phyloP scores from a whole-genome alignment of 2,113 vertebrate genomes.

The Chauna torquata region DNA sequence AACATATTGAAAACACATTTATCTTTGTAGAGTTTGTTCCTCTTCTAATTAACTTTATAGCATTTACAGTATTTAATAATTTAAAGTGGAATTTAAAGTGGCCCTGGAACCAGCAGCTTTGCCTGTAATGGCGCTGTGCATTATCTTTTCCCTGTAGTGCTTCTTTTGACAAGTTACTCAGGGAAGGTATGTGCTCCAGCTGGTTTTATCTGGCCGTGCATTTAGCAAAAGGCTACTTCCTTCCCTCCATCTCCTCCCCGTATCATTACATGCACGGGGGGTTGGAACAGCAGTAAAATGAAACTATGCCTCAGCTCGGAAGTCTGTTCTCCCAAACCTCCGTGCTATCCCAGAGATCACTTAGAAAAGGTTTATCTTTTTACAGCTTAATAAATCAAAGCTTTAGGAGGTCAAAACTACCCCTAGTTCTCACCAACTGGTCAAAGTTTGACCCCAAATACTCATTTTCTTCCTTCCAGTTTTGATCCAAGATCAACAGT shows the following conservation, averaged over 20 bases:
- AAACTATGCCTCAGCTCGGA: neutral
- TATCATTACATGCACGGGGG: neutral
- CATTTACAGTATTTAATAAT: slow-evolving; percentile 81
- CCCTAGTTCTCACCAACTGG: slow-evolving; percentile 29
- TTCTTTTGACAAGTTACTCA: slow-evolving; percentile 49
- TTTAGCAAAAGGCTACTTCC: slow-evolving; percentile 2
- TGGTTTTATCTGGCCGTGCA: slow-evolving; percentile 22
- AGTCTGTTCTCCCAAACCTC: slow-evolving; percentile 28
- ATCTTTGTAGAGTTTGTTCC: slow-evolving; percentile 77
- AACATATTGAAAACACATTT: slow-evolving; percentile 89
- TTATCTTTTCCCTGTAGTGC: slow-evolving; percentile 57
- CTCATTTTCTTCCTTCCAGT: slow-evolving; percentile 30
- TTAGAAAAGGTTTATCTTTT: slow-evolving; percentile 22
- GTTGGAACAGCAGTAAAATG: neutral
- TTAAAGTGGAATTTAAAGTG: slow-evolving; percentile 72
- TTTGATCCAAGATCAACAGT: slow-evolving; percentile 52
- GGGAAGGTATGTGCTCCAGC: slow-evolving; percentile 43
- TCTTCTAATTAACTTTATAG: slow-evolving; percentile 82
- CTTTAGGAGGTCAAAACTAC: slow-evolving; percentile 15
- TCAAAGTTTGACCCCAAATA: slow-evolving; percentile 1
- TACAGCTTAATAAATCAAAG: slow-evolving; percentile 41
- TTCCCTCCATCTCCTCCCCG: slow-evolving; percentile 24
- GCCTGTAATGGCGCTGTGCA: slow-evolving; percentile 38
- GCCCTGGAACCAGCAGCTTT: slow-evolving; percentile 35
- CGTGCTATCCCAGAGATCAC: neutral